Evolutionary conservation across 2,797 vertebrate genomes (phyloP).

Genomic region (Pogoniulus pusillus): DNA sequence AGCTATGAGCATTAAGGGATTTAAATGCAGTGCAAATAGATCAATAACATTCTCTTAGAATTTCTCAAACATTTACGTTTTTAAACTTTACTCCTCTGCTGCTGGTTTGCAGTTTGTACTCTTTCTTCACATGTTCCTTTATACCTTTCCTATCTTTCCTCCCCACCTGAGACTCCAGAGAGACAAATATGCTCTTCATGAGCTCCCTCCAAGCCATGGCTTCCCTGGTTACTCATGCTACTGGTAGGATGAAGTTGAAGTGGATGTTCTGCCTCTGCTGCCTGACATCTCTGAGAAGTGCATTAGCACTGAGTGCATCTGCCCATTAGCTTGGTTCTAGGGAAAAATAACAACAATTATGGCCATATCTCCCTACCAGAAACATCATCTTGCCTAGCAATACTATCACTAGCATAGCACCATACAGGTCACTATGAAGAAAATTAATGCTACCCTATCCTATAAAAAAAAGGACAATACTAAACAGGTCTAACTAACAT

Average conservation of each 20-base stretch:
- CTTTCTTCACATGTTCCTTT: not conserved
- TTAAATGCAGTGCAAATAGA: not conserved
- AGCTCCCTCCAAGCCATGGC: not conserved
- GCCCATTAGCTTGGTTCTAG: not conserved
- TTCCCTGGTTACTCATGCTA: fast-evolving
- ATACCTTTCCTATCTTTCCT: not conserved
- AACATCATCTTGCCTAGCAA: not conserved
- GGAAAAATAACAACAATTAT: not conserved
- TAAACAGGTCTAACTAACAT: not conserved
- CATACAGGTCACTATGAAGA: not conserved
- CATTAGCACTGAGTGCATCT: fast-evolving
- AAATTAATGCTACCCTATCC: not conserved
- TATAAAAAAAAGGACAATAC: not conserved
- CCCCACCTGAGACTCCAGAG: not conserved
- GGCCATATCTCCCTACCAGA: not conserved
- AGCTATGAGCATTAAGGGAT: not conserved
- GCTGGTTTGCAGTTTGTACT: not conserved
- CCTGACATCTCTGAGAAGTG: not conserved
- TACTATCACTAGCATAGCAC: not conserved
- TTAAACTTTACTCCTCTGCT: not conserved
- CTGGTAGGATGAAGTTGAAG: no score
- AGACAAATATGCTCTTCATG: no score
- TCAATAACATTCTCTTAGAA: not conserved
- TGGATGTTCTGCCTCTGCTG: not conserved
- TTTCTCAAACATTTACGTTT: not conserved